Evolutionary conservation across 2,797 vertebrate genomes (phyloP).

Genomic region (Notoglanidium macrostoma): DNA sequence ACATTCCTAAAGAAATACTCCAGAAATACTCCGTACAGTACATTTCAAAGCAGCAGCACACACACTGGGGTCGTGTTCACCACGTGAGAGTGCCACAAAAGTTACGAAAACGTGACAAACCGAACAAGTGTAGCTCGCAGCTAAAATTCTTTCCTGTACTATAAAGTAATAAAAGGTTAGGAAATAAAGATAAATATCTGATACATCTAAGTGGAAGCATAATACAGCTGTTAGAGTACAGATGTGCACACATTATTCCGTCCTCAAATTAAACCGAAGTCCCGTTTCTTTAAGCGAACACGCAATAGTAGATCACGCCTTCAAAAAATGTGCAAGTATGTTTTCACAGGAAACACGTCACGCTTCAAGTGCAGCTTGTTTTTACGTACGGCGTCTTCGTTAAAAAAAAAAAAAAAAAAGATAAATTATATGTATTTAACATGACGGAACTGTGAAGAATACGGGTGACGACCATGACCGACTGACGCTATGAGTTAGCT

Average conservation of each 20-base stretch:
- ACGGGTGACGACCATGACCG: neutral
- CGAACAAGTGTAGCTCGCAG: neutral
- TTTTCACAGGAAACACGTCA: constrained; percentile 9
- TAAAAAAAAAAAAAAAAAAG: too few relatives aligned
- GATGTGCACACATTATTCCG: too few relatives aligned
- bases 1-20: neutral
- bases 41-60: neutral
- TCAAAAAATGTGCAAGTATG: constrained; percentile 23
- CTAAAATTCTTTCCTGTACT: neutral
- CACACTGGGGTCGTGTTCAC: neutral
- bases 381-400: neutral
- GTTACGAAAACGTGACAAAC: neutral
- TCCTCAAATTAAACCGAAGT: neutral
- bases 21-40: neutral
- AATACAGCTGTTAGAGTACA: neutral
- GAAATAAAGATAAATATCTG: neutral
- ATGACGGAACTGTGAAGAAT: too few relatives aligned
- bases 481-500: neutral
- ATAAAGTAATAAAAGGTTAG: neutral
- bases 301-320: neutral
- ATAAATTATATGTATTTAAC: neutral
- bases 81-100: neutral
- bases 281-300: neutral
- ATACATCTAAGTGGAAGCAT: neutral
- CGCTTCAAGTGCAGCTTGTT: neutral